A percentile compares a stretch with the other conserved stretches of the same genome.
phyloP scores from a whole-genome alignment of 2,888 invertebrate genomes.

The Leptopilina syphax region DNA sequence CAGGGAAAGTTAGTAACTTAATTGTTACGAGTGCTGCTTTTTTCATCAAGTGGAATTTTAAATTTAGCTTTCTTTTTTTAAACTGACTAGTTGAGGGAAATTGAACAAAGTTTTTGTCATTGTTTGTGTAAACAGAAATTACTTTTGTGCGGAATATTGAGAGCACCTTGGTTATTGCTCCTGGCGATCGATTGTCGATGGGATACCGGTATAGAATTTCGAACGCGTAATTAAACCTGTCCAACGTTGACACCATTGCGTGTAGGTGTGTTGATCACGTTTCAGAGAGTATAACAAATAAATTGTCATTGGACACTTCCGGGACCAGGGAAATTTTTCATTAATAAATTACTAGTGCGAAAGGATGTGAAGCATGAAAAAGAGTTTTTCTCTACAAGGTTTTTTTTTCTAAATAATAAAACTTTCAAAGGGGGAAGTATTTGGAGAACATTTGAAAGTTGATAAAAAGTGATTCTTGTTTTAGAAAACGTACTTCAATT shows the following conservation, averaged over 20 bases:
- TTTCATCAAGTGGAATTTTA: no score
- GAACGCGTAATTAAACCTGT: constrained; percentile 35
- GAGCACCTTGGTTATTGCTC: constrained; percentile 33
- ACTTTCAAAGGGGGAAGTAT: no score
- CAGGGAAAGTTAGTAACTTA: no score
- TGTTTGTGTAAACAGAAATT: background rate
- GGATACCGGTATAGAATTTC: constrained; percentile 33
- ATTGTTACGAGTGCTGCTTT: no score
- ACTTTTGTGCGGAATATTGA: constrained; percentile 6
- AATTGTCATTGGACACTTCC: constrained; percentile 20
- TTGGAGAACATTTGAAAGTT: no score
- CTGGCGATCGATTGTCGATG: constrained; percentile 29
- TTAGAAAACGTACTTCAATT: background rate
- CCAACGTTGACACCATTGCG: constrained; percentile 29
- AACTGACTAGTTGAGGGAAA: background rate
- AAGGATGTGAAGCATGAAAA: background rate
- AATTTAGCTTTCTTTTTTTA: no score
- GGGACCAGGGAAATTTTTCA: background rate
- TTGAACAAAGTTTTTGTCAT: background rate
- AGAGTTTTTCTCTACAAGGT: no score
- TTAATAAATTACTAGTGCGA: background rate
- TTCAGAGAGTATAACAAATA: constrained; percentile 16
- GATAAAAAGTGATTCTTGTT: no score
- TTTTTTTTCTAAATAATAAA: no score
- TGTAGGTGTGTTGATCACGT: constrained; percentile 23